Base-by-base conservation (phyloP, 2,888 invertebrate genomes). In the Strigamia crassipes region DNA sequence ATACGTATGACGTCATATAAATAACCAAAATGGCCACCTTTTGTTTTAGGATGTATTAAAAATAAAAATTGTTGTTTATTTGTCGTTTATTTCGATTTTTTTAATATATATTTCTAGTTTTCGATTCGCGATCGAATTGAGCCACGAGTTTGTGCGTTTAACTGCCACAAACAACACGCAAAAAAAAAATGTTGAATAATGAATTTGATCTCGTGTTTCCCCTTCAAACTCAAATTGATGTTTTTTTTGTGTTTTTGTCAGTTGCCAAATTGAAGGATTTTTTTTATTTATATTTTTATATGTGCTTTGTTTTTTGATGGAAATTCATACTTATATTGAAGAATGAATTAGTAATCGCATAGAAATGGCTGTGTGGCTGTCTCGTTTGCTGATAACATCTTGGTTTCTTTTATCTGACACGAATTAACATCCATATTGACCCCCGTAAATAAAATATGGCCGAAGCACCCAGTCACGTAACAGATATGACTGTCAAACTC, bases 361-460 rank as follows among this genome's bases (percentile, higher is more conserved):
- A 73, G 38, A 73, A 73, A 73, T 73, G 73, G 73, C 73, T 31
- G 27, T 3, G 27, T 27, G n/a, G n/a, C 27, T 27, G 73, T 73
- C 23, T 27, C 18, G 31, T 27, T 12, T 6, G 13, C 73, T 73
- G 73, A 73, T 73, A 73, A 73, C 73, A 73, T 73, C 73, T 73
- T 27, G 15, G 21, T 56, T 56, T 56, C 18, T 18, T 56, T 56
- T 18, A 73, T 66, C 21, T 73, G 73, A 73, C 73, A 73, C 73
- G 73, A 73, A 73, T 73, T 73, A 73, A 73, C 73, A 73, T 73
- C 73, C 73, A 73, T 73, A 73, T 73, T 73, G 73, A 73, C 27
- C 31, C 15, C 27, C 23, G 73, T 73, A 73, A 73, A 73, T 73
- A 73, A 73, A 73, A 73, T 73, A 73, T 73, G 73, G 73, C 73